Base-by-base conservation (phyloP, 2,113 vertebrate genomes). In the Emydura subglobosa region DNA sequence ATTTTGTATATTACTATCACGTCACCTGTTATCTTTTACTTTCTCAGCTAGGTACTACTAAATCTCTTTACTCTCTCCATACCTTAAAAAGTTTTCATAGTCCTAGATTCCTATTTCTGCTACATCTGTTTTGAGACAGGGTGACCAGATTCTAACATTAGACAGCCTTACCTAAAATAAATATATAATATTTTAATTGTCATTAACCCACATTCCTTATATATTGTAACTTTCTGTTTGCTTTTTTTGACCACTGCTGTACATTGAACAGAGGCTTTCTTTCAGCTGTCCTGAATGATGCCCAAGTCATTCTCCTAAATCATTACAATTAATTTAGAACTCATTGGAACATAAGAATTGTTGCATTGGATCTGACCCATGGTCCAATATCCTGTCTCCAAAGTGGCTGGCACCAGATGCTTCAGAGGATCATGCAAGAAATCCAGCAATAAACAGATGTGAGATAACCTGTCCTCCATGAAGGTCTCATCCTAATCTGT, bases 291-390 rank as follows among this genome's bases (percentile, higher is more conserved):
- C 29, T 65, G 29, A 65, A 65, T 17, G 6, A 65, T 65, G 31
- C 31, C 31, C 31, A 7, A 11, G 59, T 34, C 31, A 65, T 34
- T 34, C 34, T 17, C 27, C 31, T 65, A 65, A 65, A 34, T 65
- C 1, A 12, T 65, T 65, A 17, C 29, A 31, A 65, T 65, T 13
- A 65, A 34, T 65, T 65, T 65, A 65, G 59, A 51, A 83, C 19
- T 49, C 31, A 4, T 2, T 1, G 7, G 80, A 34, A 44, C 6
- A 3, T 29, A 19, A 11, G 10, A 47, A 50, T 0, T 1, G 11
- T 10, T 25, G 54, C 27, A 47, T 2, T 21, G 39, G 53, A 29
- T 50, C 44, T 1, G 39, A n/a, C 42, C 21, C 2, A 19, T 5
- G 57, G 9, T 2, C 7, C 3, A 29, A 2, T 1, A 34, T 5